These are phyloP conservation scores for Holacanthus passer DNA, from an alignment of 2,113 vertebrate species.

Conservation along the genomic window DNA sequence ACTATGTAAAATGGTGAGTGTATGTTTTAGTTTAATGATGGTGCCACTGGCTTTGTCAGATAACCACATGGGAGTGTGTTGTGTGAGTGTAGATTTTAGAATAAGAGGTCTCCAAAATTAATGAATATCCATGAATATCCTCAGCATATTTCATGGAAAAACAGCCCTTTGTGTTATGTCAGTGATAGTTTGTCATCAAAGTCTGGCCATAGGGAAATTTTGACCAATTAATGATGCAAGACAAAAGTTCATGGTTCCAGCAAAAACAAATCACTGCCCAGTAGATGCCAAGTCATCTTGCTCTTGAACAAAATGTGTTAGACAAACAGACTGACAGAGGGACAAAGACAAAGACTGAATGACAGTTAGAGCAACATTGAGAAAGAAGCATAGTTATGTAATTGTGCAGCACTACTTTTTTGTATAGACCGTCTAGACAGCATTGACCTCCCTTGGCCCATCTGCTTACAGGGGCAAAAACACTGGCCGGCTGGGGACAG, in stretches of 20 bases:
- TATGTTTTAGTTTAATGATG: not conserved
- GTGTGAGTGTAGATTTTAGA: not conserved
- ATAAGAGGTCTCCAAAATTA: not conserved
- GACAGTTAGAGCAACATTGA: not conserved
- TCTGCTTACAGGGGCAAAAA: constrained; percentile 13
- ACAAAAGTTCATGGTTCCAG: not conserved
- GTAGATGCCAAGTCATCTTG: constrained; percentile 3
- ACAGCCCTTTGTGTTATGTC: not conserved
- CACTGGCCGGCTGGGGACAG: not conserved
- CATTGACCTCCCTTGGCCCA: not conserved
- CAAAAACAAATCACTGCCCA: not conserved
- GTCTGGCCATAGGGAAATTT: not conserved
- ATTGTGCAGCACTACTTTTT: too few relatives aligned
- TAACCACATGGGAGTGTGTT: not conserved
- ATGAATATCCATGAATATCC: not conserved
- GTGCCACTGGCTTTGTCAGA: not conserved
- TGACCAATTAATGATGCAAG: not conserved
- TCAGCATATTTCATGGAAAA: not conserved
- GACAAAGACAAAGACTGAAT: not conserved
- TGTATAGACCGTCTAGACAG: too few relatives aligned
- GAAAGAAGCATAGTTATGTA: constrained; percentile 9
- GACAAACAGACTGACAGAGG: constrained; percentile 5
- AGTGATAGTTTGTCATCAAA: not conserved
- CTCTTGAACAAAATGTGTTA: not conserved
- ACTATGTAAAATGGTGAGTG: not conserved